Evolutionary conservation across 2,797 vertebrate species (phyloP).

Genomic region (Australoheros facetus): DNA sequence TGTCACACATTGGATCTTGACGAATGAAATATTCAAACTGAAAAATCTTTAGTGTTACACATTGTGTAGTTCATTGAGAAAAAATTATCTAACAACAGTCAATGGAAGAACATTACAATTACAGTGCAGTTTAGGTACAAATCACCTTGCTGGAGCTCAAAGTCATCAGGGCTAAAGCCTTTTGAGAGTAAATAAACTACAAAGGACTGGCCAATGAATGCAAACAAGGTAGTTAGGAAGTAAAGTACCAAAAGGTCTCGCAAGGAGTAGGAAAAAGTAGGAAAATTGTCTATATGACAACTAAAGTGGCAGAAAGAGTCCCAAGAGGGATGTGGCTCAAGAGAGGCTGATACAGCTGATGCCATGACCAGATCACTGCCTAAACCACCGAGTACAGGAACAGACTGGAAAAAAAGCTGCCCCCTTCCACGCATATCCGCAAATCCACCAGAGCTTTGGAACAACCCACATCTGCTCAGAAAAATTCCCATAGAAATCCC

Average conservation of each 20-base stretch:
- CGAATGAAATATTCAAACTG: neutral
- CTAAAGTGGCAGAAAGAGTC: neutral
- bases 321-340: constrained; percentile 6
- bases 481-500: neutral
- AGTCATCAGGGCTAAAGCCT: neutral
- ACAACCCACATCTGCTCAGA: neutral
- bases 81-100: neutral
- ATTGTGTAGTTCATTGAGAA: neutral
- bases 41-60: neutral
- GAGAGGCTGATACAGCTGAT: neutral
- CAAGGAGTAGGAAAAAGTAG: neutral
- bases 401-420: neutral
- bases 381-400: neutral
- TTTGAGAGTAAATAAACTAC: neutral
- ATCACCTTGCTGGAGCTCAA: neutral
- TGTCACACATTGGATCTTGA: neutral
- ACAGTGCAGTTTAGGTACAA: neutral
- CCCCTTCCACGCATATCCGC: neutral
- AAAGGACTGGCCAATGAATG: neutral
- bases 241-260: neutral
- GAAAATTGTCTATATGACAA: neutral
- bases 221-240: neutral
- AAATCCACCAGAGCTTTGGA: neutral
- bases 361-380: neutral
- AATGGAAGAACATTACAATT: neutral